Conservation (phyloP, 2,797 vertebrate species). For the Psittacula derbiana region DNA sequence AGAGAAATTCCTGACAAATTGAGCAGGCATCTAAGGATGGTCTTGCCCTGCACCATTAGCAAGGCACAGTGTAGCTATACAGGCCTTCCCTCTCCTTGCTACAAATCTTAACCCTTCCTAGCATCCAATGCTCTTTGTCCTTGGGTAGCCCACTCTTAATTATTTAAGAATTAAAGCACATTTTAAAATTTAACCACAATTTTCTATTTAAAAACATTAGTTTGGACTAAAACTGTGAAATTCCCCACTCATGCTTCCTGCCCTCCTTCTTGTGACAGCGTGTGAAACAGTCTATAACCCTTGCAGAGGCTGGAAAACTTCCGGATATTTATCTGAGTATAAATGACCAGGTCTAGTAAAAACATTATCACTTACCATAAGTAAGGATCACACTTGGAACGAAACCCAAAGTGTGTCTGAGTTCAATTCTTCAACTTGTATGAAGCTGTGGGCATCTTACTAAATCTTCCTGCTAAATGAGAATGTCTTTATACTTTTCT, state of each 20-base stretch:
- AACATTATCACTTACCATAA: background rate
- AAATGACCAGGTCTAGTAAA: background rate
- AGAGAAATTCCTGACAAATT: constrained; percentile 35
- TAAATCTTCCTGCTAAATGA: background rate
- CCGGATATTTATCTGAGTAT: background rate
- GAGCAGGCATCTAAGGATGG: background rate
- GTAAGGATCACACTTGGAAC: background rate
- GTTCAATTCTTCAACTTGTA: background rate
- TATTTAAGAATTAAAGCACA: background rate
- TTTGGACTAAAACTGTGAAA: background rate
- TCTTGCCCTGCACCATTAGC: background rate
- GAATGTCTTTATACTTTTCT: constrained; percentile 7
- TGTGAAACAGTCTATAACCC: background rate
- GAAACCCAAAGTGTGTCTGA: background rate
- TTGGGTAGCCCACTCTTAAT: background rate
- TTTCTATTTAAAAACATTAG: background rate
- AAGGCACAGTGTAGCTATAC: background rate
- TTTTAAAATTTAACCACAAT: background rate
- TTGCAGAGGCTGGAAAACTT: background rate
- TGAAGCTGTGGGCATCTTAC: background rate
- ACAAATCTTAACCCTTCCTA: background rate
- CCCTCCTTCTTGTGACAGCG: background rate
- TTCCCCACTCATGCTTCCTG: background rate
- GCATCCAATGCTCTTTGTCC: background rate
- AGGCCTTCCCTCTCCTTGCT: background rate